Conservation (phyloP, 2,797 vertebrate species). For the Amphiprion clarkii region DNA sequence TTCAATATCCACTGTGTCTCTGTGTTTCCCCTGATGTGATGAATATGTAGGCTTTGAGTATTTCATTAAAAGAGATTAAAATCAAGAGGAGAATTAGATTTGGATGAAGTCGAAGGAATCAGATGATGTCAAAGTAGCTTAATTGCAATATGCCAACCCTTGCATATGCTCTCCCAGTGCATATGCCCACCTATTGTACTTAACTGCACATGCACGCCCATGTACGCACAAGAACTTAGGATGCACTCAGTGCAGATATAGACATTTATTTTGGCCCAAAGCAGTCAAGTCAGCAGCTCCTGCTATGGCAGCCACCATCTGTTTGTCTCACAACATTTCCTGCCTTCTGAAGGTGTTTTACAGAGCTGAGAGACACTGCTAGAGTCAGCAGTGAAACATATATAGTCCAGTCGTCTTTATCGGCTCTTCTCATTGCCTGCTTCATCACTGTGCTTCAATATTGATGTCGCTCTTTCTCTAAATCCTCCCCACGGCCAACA, state of each 20-base stretch:
- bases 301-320: constrained; percentile 69
- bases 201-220: neutral
- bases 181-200: constrained; percentile 31
- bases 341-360: constrained; percentile 68
- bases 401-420: constrained; percentile 56
- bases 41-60: constrained; percentile 70
- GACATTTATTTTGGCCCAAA: constrained; percentile 70
- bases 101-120: constrained; percentile 72
- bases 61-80: constrained; percentile 83
- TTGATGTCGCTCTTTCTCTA: constrained; percentile 65
- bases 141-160: constrained; percentile 66
- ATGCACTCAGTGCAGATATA: constrained; percentile 58
- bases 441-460: constrained; percentile 68
- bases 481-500: constrained; percentile 64
- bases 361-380: constrained; percentile 44
- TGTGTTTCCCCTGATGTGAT: constrained; percentile 57
- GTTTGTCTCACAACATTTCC: constrained; percentile 72
- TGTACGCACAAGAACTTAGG: constrained; percentile 14
- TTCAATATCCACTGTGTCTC: constrained; percentile 64
- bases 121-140: constrained; percentile 71
- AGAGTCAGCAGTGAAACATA: constrained; percentile 53
- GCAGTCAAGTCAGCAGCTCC: constrained; percentile 73
- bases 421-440: constrained; percentile 63
- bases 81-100: constrained; percentile 78
- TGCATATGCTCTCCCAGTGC: constrained; percentile 23